phyloP scores from a whole-genome alignment of 2,888 invertebrate genomes.

The Orthosia incerta region DNA sequence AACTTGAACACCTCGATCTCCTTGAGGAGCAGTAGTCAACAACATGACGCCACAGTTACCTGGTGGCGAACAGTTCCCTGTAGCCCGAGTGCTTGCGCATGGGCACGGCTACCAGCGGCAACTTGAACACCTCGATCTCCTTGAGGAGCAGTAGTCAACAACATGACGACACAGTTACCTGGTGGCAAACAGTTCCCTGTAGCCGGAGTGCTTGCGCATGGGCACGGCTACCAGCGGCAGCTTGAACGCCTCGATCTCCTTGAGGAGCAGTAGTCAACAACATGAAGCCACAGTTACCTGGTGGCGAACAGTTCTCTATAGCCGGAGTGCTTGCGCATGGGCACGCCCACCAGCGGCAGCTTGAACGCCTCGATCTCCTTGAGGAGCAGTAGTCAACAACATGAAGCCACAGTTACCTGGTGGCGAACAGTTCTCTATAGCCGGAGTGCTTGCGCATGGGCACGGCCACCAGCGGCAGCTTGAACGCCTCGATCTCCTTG shows the following conservation, averaged over 20 bases:
- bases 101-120: constrained; percentile 91
- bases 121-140: constrained; percentile 90
- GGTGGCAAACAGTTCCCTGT: constrained; percentile 90
- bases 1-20: constrained; percentile 91
- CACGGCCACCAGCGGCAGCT: constrained; percentile 90
- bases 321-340: constrained; percentile 89
- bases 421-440: constrained; percentile 90
- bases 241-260: constrained; percentile 91
- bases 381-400: constrained; percentile 67
- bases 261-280: constrained; percentile 71
- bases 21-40: constrained; percentile 74
- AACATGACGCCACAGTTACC: constrained; percentile 60
- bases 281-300: constrained; percentile 72
- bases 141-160: constrained; percentile 73
- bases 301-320: constrained; percentile 91
- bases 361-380: constrained; percentile 91
- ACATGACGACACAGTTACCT: constrained; percentile 65
- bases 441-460: constrained; percentile 90
- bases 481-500: constrained; percentile 91
- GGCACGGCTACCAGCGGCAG: constrained; percentile 90
- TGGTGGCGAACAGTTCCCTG: constrained; percentile 88
- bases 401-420: constrained; percentile 73
- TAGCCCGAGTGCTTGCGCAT: constrained; percentile 90
- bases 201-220: constrained; percentile 89
- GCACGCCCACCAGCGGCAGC: constrained; percentile 90